Evolutionary conservation across 2,888 invertebrate species (phyloP), one percentile per base, ranked within the genome.

Genomic region (Eupithecia pulchellata): DNA sequence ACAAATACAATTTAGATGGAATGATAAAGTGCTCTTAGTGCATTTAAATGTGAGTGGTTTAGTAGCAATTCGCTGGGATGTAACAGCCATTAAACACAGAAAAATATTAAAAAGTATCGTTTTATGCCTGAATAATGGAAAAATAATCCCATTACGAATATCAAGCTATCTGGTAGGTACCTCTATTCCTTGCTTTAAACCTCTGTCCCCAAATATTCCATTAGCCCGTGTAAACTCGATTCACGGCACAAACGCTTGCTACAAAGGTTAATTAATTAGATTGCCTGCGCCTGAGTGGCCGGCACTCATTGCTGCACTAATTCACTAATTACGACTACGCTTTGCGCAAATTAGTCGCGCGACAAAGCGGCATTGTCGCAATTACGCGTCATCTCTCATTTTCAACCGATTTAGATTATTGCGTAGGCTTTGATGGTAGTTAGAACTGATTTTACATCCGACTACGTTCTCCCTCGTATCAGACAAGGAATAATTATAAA

Each of bases 241-340:
- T 69, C 66, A 57, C 66, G 63, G 63, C 67, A 71, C 72, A 75
- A 72, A 72, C 71, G 72, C 64, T 74, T 80, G 82, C 84, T 86
- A 86, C 87, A 89, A 90, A 89, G 88, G 88, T 86, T 87, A 89
- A 89, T 89, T 90, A 91, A 92, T 91, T 87, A 85, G 86, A 91
- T 92, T 88, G 85, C 75, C 79, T 83, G 86, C 89, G 89, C 88
- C 84, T 86, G 90, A 91, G 90, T 90, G 91, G 86, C 83, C 82
- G 81, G 82, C 89, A 84, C 86, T 89, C 87, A 86, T 86, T 86
- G 88, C 87, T 84, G 82, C 85, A 84, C 85, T 92, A 93, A 93
- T 92, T 92, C 85, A 85, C 82, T 89, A 93, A 92, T 92, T 91
- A 91, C 80, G 77, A 70, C 69, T 66, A 66, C 64, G 63, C 69